Evolutionary conservation across 2,797 vertebrate species (phyloP), one percentile per base, ranked within the genome.

Genomic region (Etheostoma perlongum): DNA sequence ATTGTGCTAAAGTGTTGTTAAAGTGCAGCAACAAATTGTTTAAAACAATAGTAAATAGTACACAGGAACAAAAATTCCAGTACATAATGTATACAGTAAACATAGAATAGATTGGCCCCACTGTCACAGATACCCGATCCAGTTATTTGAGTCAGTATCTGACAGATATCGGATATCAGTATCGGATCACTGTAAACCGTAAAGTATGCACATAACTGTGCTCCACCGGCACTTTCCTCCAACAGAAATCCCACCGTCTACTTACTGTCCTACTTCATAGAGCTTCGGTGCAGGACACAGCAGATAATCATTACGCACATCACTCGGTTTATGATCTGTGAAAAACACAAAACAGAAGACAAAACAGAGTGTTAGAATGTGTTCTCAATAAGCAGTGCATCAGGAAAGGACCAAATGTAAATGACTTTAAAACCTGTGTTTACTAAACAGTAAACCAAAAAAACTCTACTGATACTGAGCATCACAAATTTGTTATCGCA

Each of bases 241-340:
- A 63, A 13, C 11, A 42, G 36, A 21, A 47, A 76, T 13, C 25
- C 21, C 4, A 9, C 0, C 8, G 51, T 65, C 30, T 91, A 97
- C 98, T 98, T 93, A 99, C 98, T 98, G 95, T 95, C 97, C 97
- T 33, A 89, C 95, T 82, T 96, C 94, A 55, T 95, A 90, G 44
- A 99, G 94, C 78, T 85, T 57, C 0, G 97, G 97, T 5, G 96
- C 97, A 23, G 97, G 97, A 84, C 98, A 99, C 82, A 97, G 93
- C 82, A 98, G 85, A 78, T 96, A 97, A 55, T 96, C 89, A 5
- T 92, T 82, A 13, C 85, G 79, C 76, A 97, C 95, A 0, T 48
- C 78, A 59, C 90, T 95, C 33, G 98, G 96, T 82, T 89, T 96
- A 49, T 94, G 90, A 91, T 82, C 97, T 99, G 92, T 4, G 95